Percentiles rank a stretch among this genome's conserved stretches.
Conservation (phyloP, 2,888 invertebrate species). For the Chalcosyrphus nemorum region DNA sequence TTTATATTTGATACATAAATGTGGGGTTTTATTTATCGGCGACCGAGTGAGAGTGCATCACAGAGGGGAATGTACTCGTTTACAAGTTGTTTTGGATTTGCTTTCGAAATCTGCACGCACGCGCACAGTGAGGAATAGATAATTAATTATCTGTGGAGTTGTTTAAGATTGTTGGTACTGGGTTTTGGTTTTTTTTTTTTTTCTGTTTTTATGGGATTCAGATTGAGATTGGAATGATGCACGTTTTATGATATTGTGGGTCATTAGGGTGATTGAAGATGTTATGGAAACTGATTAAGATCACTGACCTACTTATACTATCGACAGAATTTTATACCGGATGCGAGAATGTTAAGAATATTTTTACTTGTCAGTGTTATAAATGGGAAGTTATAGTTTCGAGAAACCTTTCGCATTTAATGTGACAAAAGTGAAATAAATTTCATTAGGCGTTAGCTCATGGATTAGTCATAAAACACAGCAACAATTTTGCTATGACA, state of each 20-base stretch:
- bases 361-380: background rate
- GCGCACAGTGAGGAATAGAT: constrained; percentile 27
- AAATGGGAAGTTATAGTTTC: too few species aligned
- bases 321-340: background rate
- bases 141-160: constrained; percentile 47
- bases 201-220: constrained; percentile 1
- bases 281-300: constrained; percentile 24
- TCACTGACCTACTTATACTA: constrained; percentile 14
- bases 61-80: constrained; percentile 21
- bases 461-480: too few species aligned
- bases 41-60: constrained; percentile 62
- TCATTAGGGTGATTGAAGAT: constrained; percentile 41
- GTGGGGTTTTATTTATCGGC: constrained; percentile 8
- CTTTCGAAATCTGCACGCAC: constrained; percentile 62
- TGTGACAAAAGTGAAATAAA: too few species aligned
- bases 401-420: too few species aligned
- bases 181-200: too few species aligned
- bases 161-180: background rate
- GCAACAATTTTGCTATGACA: too few species aligned
- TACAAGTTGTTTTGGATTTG: constrained; percentile 31
- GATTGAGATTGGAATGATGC: constrained; percentile 30
- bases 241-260: constrained; percentile 16
- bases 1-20: constrained; percentile 16
- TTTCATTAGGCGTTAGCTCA: too few species aligned
- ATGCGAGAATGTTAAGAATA: background rate